phyloP scores from a whole-genome alignment of 1,140 invertebrate species.

The Drosophila varians region DNA sequence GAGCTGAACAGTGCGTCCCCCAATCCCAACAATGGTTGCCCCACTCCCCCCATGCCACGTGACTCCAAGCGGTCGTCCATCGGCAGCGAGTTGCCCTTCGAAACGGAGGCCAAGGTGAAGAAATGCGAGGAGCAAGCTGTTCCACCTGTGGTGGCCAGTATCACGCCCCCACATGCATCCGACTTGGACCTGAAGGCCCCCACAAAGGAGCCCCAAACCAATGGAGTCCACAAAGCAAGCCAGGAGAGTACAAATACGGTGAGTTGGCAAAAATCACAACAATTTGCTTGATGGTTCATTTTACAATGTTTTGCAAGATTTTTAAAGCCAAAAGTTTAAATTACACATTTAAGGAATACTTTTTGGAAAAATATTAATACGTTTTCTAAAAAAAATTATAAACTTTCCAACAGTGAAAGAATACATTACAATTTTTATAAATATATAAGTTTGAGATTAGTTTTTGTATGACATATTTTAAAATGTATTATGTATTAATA shows the following conservation, averaged over 20 bases:
- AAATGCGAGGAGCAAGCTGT: constrained; percentile 31
- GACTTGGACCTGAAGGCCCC: neutral
- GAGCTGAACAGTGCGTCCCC: constrained; percentile 42
- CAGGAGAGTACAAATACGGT: neutral
- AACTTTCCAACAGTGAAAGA: too few species aligned
- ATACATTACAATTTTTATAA: too few species aligned
- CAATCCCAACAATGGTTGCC: constrained; percentile 2
- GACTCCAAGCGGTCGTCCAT: constrained; percentile 63
- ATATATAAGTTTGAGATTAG: too few species aligned
- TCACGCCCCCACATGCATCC: neutral
- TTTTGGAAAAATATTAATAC: too few species aligned
- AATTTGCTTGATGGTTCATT: too few species aligned
- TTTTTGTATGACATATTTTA: neutral
- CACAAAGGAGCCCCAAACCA: neutral
- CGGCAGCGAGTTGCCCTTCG: constrained; percentile 46
- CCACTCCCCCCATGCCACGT: constrained; percentile 23
- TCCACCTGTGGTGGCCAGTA: neutral
- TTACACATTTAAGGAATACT: too few species aligned
- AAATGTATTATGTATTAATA: too few species aligned
- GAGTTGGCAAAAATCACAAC: neutral
- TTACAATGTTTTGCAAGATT: too few species aligned
- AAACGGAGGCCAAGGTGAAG: constrained; percentile 61
- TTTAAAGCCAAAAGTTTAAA: too few species aligned
- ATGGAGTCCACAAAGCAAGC: constrained; percentile 12
- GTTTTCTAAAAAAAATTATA: too few species aligned